Evolutionary conservation across 2,113 vertebrate genomes (phyloP), one percentile per base, ranked within the genome.

Genomic region (Pteropus alecto): DNA sequence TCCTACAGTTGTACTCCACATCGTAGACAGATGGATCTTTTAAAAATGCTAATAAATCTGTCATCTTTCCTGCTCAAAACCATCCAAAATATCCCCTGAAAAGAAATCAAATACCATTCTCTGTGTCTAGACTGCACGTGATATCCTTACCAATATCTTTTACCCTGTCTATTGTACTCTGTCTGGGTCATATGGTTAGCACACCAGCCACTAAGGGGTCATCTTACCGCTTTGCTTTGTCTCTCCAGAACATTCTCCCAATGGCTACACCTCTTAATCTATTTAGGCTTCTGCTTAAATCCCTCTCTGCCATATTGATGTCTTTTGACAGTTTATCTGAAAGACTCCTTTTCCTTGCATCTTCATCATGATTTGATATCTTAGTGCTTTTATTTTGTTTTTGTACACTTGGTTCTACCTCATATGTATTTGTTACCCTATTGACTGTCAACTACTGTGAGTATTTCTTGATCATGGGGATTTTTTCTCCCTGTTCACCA

Each of bases 41-140:
- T 26, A 10, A 74, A 73, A 61, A 61, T 43, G 10, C 22, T 87
- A 51, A 51, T 5, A n/a, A 91, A 48, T 48, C 46, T 65, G 6
- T 67, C 26, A 16, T 74, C 63, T 60, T 79, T 58, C 12, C 51
- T 70, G 41, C 30, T n/a, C 67, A 61, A 54, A 68, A 60, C 30
- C 16, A 5, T 67, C 38, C 28, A 61, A 67, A 91, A 35, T 70
- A 87, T 61, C 10, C 54, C 35, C 21, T 65, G 81, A 28, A 73
- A 38, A 83, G 46, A 79, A 68, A 19, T 26, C 33, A 67, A 58
- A 65, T 22, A 9, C 30, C 3, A 0, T 65, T 24, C 10, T 22
- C 5, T 15, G 15, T 21, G 1, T 51, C 33, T 41, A 43, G 21
- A 14, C 9, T 3, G 5, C 26, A 24, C 8, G 26, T 24, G 1